Percentiles rank a stretch among this genome's conserved stretches.
phyloP scores from a whole-genome alignment of 2,113 vertebrate genomes.

The Pygoscelis antarcticus region DNA sequence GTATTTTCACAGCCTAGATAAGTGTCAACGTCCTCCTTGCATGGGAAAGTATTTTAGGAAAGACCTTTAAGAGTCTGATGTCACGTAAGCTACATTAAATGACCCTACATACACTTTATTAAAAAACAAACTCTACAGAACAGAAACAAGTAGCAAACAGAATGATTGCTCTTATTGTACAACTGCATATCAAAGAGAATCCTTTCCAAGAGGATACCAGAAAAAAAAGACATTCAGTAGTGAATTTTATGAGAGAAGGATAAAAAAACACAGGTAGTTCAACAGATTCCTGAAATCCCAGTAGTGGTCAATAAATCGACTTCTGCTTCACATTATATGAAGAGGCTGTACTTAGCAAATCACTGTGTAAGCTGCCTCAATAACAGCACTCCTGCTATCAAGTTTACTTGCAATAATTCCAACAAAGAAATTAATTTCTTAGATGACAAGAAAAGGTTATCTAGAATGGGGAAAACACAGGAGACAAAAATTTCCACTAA shows the following conservation, averaged over 20 bases:
- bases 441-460: constrained; percentile 76
- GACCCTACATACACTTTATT: not conserved
- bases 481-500: constrained; percentile 76
- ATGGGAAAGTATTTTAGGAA: not conserved
- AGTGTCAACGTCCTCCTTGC: not conserved
- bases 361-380: constrained; percentile 77
- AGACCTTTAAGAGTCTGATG: not conserved
- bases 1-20: not conserved
- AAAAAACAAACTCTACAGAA: not conserved
- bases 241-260: constrained; percentile 53
- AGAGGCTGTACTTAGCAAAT: constrained; percentile 79
- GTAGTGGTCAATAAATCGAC: constrained; percentile 76
- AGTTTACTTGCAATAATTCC: constrained; percentile 78
- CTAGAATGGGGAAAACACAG: constrained; percentile 72
- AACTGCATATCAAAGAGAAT: constrained; percentile 39
- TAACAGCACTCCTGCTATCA: constrained; percentile 77
- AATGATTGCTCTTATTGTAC: not conserved
- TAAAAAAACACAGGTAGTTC: constrained; percentile 60
- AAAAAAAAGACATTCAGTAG: constrained; percentile 39
- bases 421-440: constrained; percentile 82
- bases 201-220: constrained; percentile 25
- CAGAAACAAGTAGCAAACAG: not conserved
- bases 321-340: constrained; percentile 76
- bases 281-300: constrained; percentile 76
- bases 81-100: not conserved